Base-by-base conservation (phyloP, 1,140 invertebrate genomes). In the Radopholus similis region DNA sequence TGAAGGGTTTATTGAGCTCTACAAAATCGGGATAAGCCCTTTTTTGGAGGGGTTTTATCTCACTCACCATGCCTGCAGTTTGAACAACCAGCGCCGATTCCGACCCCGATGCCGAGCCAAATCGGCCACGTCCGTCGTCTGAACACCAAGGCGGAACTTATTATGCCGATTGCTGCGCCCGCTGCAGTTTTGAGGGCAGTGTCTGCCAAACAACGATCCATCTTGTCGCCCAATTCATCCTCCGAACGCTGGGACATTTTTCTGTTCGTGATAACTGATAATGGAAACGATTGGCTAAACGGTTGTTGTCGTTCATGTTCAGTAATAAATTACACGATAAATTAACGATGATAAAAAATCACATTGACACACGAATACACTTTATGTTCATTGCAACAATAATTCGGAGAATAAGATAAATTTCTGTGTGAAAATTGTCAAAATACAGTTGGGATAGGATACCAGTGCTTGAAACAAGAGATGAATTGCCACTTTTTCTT, bases 101-200 rank as follows among this genome's bases (percentile, higher is more conserved):
- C 73, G 30, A 75, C 60, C 8, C 73, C 73, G 15, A 74, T 78
- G 13, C 73, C 73, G 11, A 75, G 49, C 75, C 70, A 77, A 32
- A 75, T 38, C 4, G 73, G 73, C 40, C 35, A 73, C 26, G 75
- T 53, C 9, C 65, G 38, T n/a, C 76, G 69, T 35, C 64, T 68
- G 35, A 78, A 75, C 4, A 75, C 32, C 13, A 57, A 67, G 13
- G 68, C 18, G 8, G 75, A 75, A 13, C 71, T 28, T 2, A 75
- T 38, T 6, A 78, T 59, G 1, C 73, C 73, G 59, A 75, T 65
- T 0, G 71, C 72, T 18, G 70, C 26, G 8, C 73, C 73, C 26
- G 68, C 75, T 11, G 63, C 57, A 18, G 74, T 60, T 57, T 75
- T 75, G 4, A 75, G 44, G 21, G 62, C 34, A n/a, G 76, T 28